Base-by-base conservation (phyloP, 2,113 vertebrate species). In the Vulpes ferrilata region DNA sequence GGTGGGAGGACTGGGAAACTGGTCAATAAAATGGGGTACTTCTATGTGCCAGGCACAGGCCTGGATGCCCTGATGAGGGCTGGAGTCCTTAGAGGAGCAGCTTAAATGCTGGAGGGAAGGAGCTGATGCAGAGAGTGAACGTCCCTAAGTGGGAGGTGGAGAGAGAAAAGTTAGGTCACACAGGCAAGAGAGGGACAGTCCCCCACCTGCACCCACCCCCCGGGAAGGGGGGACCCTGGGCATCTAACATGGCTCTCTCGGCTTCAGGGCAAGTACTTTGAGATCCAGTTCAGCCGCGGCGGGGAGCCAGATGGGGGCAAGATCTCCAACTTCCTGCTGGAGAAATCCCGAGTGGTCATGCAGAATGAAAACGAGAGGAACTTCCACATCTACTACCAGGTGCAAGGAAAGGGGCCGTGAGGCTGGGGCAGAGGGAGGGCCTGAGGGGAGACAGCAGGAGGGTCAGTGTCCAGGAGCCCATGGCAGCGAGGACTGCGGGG, bases 311-410 rank as follows among this genome's bases (percentile, higher is more conserved):
- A 99, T 0, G 99, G 99, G 1, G 99, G 99, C 5, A 99, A 99
- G 98, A 99, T 99, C 97, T 99, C 99, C 93, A 99, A 99, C 98
- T 99, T 99, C 97, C 98, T 99, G 86, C 98, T 99, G 97, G 99
- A 99, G 99, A 99, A 99, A 98, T 99, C 99, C 0, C 99, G 99
- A 3, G 99, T 99, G 97, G 99, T 99, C 98, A 99, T 97, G 98
- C 99, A 99, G 98, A 99, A 99, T 0, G 99, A 99, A 98, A 99
- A 98, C 0, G 99, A 99, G 98, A 98, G 99, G 97, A 99, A 99
- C 95, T 99, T 99, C 98, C 99, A 99, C 98, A 99, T 99, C 98
- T 99, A 99, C 98, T 99, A 99, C 78, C 99, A 99, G 99, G 99
- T 99, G 96, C 0, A 0, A 27, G n/a, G 27, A 23, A 10, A 11